Conservation (phyloP, 2,113 vertebrate species). For the Coregonus clupeaformis region DNA sequence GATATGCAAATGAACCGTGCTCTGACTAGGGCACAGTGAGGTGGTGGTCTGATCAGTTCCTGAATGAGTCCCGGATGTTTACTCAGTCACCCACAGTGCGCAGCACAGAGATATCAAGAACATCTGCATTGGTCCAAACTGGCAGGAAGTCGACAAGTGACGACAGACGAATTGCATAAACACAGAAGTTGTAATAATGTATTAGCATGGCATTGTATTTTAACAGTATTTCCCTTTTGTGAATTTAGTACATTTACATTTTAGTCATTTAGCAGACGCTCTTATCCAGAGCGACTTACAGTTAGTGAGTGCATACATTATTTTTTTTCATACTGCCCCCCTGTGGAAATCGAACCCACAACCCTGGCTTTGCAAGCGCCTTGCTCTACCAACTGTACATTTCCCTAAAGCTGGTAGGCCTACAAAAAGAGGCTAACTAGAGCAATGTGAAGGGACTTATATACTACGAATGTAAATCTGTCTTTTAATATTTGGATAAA, state of each 20-base stretch:
- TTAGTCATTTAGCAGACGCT: no score
- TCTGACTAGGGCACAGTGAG: constrained; percentile 12
- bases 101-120: constrained; percentile 26
- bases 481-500: not conserved
- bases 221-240: no score
- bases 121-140: constrained; percentile 48
- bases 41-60: constrained; percentile 38
- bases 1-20: constrained; percentile 61
- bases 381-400: no score
- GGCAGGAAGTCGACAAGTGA: constrained; percentile 4
- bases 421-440: no score
- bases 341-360: no score
- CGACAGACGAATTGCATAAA: constrained; percentile 25
- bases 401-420: no score
- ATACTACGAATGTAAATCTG: constrained; percentile 4
- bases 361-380: no score
- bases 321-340: no score
- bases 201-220: not conserved
- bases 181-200: constrained; percentile 25
- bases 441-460: constrained; percentile 23
- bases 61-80: constrained; percentile 50
- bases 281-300: no score
- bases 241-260: no score
- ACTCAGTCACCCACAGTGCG: constrained; percentile 33
- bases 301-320: no score